Conservation (phyloP, 2,888 invertebrate species). For the Tipula unca region DNA sequence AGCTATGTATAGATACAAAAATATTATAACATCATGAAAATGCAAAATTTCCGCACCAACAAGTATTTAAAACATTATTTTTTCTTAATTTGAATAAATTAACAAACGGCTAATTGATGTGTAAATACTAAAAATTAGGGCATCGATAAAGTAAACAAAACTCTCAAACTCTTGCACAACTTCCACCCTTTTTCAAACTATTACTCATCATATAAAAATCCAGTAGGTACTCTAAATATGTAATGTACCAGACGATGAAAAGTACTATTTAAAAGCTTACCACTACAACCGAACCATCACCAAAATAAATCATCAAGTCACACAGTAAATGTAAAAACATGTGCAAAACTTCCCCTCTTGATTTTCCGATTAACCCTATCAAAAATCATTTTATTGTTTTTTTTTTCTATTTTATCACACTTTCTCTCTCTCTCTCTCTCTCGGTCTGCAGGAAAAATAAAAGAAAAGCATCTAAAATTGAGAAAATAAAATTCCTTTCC, state of each 20-base stretch:
- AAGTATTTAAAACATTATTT: background rate
- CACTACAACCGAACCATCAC: background rate
- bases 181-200: background rate
- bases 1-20: too few species aligned
- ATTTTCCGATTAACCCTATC: background rate
- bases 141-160: background rate
- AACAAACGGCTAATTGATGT: background rate
- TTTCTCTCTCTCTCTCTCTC: background rate
- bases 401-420: background rate
- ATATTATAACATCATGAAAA: background rate
- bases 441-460: background rate
- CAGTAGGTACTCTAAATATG: background rate
- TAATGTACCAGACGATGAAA: background rate
- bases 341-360: background rate
- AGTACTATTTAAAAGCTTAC: background rate
- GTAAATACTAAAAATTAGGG: background rate
- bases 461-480: background rate
- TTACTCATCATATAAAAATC: background rate
- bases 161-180: background rate
- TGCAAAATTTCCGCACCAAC: background rate
- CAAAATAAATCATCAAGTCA: background rate
- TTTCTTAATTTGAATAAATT: background rate
- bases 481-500: conserved; percentile 14
- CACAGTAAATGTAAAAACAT: background rate
- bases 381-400: background rate